These are phyloP conservation scores for Ceramica pisi DNA, from an alignment of 2,888 invertebrate genomes.

Conservation along the genomic window DNA sequence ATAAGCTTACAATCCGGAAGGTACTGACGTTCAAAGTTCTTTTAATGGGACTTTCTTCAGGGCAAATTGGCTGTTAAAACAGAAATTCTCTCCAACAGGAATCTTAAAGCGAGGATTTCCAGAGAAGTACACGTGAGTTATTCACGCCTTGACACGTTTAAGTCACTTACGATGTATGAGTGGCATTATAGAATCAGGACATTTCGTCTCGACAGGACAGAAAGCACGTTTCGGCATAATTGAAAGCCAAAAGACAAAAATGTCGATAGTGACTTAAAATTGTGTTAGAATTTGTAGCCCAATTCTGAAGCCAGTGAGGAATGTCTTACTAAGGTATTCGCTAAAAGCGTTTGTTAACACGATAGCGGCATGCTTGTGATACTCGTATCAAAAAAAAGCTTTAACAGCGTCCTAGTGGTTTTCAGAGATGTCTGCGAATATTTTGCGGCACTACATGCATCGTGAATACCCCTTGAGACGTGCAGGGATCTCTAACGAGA, in stretches of 20 bases:
- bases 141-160: constrained; percentile 78
- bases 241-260: constrained; percentile 75
- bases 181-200: constrained; percentile 81
- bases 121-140: constrained; percentile 71
- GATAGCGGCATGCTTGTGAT: constrained; percentile 74
- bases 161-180: constrained; percentile 78
- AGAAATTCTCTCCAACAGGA: constrained; percentile 57
- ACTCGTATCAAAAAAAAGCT: constrained; percentile 78
- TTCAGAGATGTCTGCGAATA: constrained; percentile 78
- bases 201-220: constrained; percentile 71
- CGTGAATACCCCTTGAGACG: constrained; percentile 74
- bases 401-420: constrained; percentile 79
- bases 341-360: constrained; percentile 83
- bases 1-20: constrained; percentile 63
- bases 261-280: constrained; percentile 55
- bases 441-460: constrained; percentile 75
- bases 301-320: constrained; percentile 59
- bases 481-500: constrained; percentile 79
- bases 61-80: constrained; percentile 68
- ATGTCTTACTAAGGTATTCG: constrained; percentile 67
- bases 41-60: constrained; percentile 63
- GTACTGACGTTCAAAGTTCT: constrained; percentile 63
- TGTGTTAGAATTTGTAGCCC: constrained; percentile 57
- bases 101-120: constrained; percentile 57
- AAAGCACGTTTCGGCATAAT: constrained; percentile 77